Base-by-base conservation (phyloP, 2,888 invertebrate species). In the Philopedon plagiatum region DNA sequence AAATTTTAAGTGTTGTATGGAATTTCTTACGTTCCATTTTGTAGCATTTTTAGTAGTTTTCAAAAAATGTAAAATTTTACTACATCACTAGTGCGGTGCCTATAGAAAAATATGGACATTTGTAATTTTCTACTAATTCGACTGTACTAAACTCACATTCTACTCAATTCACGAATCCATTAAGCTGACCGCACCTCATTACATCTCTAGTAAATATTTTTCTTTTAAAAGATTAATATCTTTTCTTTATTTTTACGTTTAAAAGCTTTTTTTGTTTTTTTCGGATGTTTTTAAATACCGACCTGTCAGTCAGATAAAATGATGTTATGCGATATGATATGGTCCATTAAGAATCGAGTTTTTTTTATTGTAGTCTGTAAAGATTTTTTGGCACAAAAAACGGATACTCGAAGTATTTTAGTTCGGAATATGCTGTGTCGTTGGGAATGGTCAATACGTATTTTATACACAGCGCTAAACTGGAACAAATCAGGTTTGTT, bases 221-320 rank as follows among this genome's bases (percentile, higher is more conserved):
- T 54, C 71, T 74, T 74, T 71, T 74, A 71, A 74, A 71, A 74
- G 74, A 74, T 74, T 74, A 74, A 74, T 74, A 74, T 67, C 74
- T 71, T 71, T 71, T 68, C 73, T 73, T 64, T 69, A 73, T 73
- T 69, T 73, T 69, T 56, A 71, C 70, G 57, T 74, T 74, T 67
- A 70, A 74, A 74, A 74, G 74, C 74, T 74, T 74, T 73, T 73
- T 69, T 66, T 46, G 18, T 58, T 68, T 67, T 74, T 66, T 71
- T 73, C 29, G 23, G 65, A 61, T 64, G 71, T 68, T 68, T 73
- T 73, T 73, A 73, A 73, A 73, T 73, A 73, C 68, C 60, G 46
- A 54, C 58, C 63, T 64, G 73, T 73, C 73, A 63, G 73, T 68
- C 68, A 73, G 56, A 58, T 21, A 54, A 64, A 60, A 73, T 51